phyloP scores from a whole-genome alignment of 1,140 invertebrate species.

The Chymomyza costata region DNA sequence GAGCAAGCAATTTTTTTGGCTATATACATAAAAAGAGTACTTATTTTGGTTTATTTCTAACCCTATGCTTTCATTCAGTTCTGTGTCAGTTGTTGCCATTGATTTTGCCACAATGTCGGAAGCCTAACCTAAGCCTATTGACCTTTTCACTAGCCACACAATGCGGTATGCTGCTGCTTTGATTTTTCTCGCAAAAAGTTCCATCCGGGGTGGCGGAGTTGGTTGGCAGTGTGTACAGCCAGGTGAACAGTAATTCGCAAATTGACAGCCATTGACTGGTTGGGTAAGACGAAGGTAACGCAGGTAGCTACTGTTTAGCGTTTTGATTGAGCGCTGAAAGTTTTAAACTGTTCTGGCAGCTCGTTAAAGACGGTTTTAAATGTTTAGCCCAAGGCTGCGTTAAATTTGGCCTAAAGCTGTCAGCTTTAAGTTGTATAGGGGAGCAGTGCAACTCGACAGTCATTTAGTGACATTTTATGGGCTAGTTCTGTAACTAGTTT shows the following conservation, averaged over 20 bases:
- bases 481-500: constrained; percentile 10
- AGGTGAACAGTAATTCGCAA: constrained; percentile 53
- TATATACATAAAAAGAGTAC: no score
- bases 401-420: constrained; percentile 1
- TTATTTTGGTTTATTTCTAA: constrained; percentile 68
- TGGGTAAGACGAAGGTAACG: constrained; percentile 38
- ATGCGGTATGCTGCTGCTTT: constrained; percentile 2
- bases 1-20: no score
- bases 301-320: constrained; percentile 34
- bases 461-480: constrained; percentile 22
- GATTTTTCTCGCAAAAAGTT: no score
- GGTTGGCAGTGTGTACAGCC: constrained; percentile 16
- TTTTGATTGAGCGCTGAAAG: constrained; percentile 32
- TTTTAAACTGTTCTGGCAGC: constrained; percentile 44
- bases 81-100: constrained; percentile 14
- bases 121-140: constrained; percentile 38
- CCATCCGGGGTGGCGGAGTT: constrained; percentile 11
- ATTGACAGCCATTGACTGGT: constrained; percentile 60
- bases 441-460: constrained; percentile 11
- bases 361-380: constrained; percentile 26
- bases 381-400: neutral
- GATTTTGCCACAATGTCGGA: no score
- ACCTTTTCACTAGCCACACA: constrained; percentile 30
- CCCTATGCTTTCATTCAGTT: constrained; percentile 1
- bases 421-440: no score